Percentiles rank a stretch among this genome's conserved stretches.
Evolutionary conservation across 2,113 vertebrate species (phyloP).

Genomic region (Coreoperca whiteheadi): DNA sequence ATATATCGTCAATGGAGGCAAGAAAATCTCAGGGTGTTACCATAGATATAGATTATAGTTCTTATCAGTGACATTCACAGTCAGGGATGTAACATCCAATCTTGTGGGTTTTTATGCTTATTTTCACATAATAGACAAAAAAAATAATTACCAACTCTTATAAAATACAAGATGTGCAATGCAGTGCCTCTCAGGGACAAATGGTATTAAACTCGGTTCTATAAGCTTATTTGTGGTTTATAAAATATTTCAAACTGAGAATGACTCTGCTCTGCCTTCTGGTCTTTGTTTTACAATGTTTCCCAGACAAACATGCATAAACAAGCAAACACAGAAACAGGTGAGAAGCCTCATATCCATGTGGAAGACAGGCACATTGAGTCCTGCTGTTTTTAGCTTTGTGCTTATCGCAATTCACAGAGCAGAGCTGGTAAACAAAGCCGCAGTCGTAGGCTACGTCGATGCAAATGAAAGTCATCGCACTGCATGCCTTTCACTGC

Average conservation of each 20-base stretch:
- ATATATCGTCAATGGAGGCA: constrained; percentile 5
- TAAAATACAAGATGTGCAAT: constrained; percentile 11
- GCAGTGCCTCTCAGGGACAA: constrained; percentile 30
- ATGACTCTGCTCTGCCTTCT: constrained; percentile 20
- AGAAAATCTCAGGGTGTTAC: not conserved
- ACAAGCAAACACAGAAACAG: constrained; percentile 52
- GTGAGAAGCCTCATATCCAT: constrained; percentile 43
- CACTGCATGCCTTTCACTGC: constrained; percentile 30
- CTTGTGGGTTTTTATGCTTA: not conserved
- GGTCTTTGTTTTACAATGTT: constrained; percentile 52
- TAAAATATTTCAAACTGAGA: constrained; percentile 39
- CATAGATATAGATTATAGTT: not conserved
- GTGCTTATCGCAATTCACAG: constrained; percentile 70
- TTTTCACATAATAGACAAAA: constrained; percentile 14
- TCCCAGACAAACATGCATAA: constrained; percentile 41
- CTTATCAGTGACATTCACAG: constrained; percentile 18
- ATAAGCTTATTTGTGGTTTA: constrained; percentile 31
- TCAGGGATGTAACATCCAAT: constrained; percentile 1
- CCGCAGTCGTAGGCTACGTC: constrained; percentile 38
- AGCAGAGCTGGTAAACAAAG: constrained; percentile 68
- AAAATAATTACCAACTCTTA: constrained; percentile 10
- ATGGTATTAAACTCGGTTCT: not conserved
- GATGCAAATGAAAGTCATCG: constrained; percentile 72
- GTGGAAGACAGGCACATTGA: constrained; percentile 54
- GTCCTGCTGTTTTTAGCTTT: constrained; percentile 69